Conservation (phyloP, 2,113 vertebrate genomes). For the Coryphaenoides rupestris region DNA sequence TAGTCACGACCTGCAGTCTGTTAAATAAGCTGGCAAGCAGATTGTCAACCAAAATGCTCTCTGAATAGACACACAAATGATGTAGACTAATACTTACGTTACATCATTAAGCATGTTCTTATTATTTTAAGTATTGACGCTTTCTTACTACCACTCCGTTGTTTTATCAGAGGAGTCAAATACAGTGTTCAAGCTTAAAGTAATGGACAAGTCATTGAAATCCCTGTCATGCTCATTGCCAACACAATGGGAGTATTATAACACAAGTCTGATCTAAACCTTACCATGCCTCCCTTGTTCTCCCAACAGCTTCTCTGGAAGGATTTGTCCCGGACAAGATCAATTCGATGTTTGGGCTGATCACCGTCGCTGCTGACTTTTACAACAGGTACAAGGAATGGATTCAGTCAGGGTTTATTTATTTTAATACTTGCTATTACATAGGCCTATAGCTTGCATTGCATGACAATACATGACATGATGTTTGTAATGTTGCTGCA, state of each 20-base stretch:
- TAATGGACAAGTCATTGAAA: constrained; percentile 24
- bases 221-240: constrained; percentile 38
- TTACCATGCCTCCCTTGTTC: constrained; percentile 28
- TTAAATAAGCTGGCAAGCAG: too few relatives aligned
- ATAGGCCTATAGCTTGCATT: neutral
- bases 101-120: neutral
- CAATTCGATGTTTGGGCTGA: constrained; percentile 58
- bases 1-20: too few relatives aligned
- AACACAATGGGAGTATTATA: constrained; percentile 7
- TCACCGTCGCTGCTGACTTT: constrained; percentile 49
- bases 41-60: too few relatives aligned
- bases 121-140: too few relatives aligned
- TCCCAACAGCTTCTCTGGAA: constrained; percentile 50
- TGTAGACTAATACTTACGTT: neutral
- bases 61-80: too few relatives aligned
- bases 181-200: too few relatives aligned
- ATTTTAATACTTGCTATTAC: neutral
- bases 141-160: too few relatives aligned
- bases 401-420: neutral
- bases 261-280: neutral
- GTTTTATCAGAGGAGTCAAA: neutral
- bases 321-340: constrained; percentile 57
- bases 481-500: neutral
- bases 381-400: constrained; percentile 57
- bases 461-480: neutral